A percentile compares a stretch with the other conserved stretches of the same genome.
phyloP scores from a whole-genome alignment of 1,140 invertebrate species.

The Neuroterus valhalla region DNA sequence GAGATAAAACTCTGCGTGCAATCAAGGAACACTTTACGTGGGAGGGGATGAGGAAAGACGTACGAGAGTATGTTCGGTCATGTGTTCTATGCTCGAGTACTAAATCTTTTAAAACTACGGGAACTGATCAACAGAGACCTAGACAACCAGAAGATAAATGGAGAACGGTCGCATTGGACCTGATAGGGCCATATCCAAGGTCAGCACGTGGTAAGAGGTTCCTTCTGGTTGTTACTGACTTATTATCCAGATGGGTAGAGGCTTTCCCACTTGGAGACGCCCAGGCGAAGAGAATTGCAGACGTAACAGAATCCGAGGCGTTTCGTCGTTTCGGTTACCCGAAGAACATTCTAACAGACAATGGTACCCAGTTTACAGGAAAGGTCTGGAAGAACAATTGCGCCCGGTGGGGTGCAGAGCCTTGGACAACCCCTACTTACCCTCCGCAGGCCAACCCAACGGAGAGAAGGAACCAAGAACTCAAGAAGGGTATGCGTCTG shows the following conservation, averaged over 20 bases:
- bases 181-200: slow-evolving; percentile 67
- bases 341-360: slow-evolving; percentile 4
- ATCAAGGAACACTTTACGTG: slow-evolving; percentile 26
- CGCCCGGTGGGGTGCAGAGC: not conserved
- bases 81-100: slow-evolving; percentile 34
- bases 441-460: no score
- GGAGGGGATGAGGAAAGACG: slow-evolving; percentile 17
- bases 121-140: not conserved
- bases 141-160: slow-evolving; percentile 49
- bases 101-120: not conserved
- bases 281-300: slow-evolving; percentile 1
- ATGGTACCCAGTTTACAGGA: slow-evolving; percentile 31
- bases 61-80: slow-evolving; percentile 20
- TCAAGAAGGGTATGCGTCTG: no score
- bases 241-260: slow-evolving; percentile 53
- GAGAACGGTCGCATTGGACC: slow-evolving; percentile 61
- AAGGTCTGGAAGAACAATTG: not conserved
- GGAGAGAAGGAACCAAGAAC: no score
- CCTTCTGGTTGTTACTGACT: slow-evolving; percentile 64
- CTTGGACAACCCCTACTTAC: no score
- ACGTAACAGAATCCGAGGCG: slow-evolving; percentile 45
- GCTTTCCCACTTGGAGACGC: slow-evolving; percentile 39
- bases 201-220: slow-evolving; percentile 55
- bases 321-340: slow-evolving; percentile 41
- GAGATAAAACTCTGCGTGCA: slow-evolving; percentile 34